Percentiles rank a stretch among this genome's conserved stretches.
Evolutionary conservation across 2,113 vertebrate genomes (phyloP).

Genomic region (Pipra filicauda): DNA sequence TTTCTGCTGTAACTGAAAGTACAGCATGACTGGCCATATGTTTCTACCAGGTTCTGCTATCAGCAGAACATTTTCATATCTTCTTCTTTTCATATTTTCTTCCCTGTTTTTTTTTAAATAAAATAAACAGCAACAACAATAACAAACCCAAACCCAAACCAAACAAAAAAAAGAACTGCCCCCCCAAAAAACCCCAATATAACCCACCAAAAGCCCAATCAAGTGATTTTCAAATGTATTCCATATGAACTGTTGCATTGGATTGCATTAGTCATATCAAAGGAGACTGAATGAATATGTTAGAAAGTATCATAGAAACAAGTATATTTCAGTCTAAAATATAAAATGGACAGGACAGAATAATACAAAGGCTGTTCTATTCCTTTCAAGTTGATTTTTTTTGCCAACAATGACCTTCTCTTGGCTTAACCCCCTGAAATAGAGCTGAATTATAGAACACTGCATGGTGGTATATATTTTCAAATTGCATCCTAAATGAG

Average conservation of each 20-base stretch:
- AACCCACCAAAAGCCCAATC: not conserved
- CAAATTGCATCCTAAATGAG: conserved; percentile 10
- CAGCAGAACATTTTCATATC: not conserved
- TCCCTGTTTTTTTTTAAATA: not conserved
- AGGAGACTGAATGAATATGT: not conserved
- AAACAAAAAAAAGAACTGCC: not conserved
- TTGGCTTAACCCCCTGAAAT: not conserved
- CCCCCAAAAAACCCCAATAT: not conserved
- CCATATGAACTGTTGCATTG: not conserved
- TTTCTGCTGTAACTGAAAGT: not conserved
- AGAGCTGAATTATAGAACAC: conserved; percentile 28
- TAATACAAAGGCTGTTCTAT: not conserved
- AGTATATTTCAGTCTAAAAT: not conserved
- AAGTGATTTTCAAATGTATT: not conserved
- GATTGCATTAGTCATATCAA: not conserved
- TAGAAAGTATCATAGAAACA: not conserved
- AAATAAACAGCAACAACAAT: not conserved
- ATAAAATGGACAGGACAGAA: not conserved
- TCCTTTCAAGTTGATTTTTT: conserved; percentile 24
- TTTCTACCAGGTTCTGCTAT: not conserved
- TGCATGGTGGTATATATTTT: conserved; percentile 5
- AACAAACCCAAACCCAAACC: not conserved
- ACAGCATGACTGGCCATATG: not conserved
- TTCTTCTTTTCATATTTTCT: not conserved
- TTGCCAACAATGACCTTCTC: not conserved